Evolutionary conservation across 2,888 invertebrate species (phyloP).

Genomic region (Watsonalla cultraria): DNA sequence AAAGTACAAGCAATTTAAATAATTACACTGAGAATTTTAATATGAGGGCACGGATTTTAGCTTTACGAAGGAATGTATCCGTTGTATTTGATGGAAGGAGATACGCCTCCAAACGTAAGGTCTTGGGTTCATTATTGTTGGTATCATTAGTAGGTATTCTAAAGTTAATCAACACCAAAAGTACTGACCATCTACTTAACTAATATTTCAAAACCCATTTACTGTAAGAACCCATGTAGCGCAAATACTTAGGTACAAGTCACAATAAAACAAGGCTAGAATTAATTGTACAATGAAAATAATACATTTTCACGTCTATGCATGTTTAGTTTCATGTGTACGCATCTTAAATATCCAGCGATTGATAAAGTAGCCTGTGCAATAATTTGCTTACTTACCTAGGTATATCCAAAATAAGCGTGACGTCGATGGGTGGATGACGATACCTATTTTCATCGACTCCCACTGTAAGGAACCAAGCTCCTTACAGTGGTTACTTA

Average conservation of each 20-base stretch:
- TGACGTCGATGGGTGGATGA: no score
- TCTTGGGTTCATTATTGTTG: not conserved
- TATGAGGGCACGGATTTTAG: constrained; percentile 18
- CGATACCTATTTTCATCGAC: not conserved
- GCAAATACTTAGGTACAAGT: no score
- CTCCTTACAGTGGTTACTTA: not conserved
- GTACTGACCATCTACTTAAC: not conserved
- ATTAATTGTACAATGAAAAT: no score
- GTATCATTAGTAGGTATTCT: not conserved
- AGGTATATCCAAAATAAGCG: not conserved
- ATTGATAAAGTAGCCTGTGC: no score
- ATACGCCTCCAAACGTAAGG: constrained; percentile 6
- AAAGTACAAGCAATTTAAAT: not conserved
- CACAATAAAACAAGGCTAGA: no score
- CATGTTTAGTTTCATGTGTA: no score
- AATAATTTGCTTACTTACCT: not conserved
- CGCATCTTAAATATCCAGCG: no score
- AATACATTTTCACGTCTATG: no score
- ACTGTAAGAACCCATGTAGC: no score
- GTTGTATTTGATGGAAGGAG: constrained; percentile 9
- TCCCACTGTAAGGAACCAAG: no score
- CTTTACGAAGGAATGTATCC: constrained; percentile 18
- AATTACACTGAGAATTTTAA: not conserved
- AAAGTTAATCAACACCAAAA: not conserved
- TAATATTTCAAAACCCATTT: not conserved